phyloP scores from a whole-genome alignment of 2,888 invertebrate genomes.

The Philereme vetulata region DNA sequence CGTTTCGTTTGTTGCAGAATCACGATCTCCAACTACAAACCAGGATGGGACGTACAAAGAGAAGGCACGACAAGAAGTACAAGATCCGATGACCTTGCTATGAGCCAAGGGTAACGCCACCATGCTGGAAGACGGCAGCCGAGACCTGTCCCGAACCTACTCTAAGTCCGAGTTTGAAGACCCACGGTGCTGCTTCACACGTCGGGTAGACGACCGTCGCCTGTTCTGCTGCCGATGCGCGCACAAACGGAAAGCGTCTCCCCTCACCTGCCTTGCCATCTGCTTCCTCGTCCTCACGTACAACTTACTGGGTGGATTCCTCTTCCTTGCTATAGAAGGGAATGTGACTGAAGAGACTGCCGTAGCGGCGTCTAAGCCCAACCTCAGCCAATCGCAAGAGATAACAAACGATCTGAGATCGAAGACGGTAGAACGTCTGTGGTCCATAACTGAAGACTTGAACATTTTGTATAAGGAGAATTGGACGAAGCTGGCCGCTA shows the following conservation, averaged over 20 bases:
- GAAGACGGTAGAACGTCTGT: slow-evolving; percentile 90
- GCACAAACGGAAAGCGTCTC: slow-evolving; percentile 73
- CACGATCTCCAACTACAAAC: neutral
- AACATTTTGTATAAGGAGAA: slow-evolving; percentile 96
- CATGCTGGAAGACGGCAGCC: slow-evolving; percentile 38
- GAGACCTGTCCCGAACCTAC: slow-evolving; percentile 28
- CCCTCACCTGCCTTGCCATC: slow-evolving; percentile 91
- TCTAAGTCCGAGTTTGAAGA: slow-evolving; percentile 25
- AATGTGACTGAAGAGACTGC: slow-evolving; percentile 84
- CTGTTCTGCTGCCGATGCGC: slow-evolving; percentile 77
- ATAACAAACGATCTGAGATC: slow-evolving; percentile 85
- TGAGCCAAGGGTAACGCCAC: slow-evolving; percentile 19
- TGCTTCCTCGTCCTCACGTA: slow-evolving; percentile 95
- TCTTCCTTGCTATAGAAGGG: slow-evolving; percentile 94
- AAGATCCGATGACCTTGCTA: slow-evolving; percentile 25
- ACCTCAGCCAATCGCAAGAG: slow-evolving; percentile 81
- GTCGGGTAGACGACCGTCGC: slow-evolving; percentile 15
- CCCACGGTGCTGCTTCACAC: slow-evolving; percentile 29
- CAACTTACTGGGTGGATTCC: slow-evolving; percentile 95
- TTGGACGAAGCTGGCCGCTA: slow-evolving; percentile 95
- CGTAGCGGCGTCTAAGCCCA: slow-evolving; percentile 86
- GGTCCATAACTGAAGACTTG: slow-evolving; percentile 93
- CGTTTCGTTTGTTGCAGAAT: slow-evolving; percentile 29
- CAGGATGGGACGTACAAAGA: slow-evolving; percentile 30
- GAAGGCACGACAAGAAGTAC: slow-evolving; percentile 32